Percentiles rank a stretch among this genome's conserved stretches.
Evolutionary conservation across 2,113 vertebrate genomes (phyloP).

Genomic region (Passer domesticus): DNA sequence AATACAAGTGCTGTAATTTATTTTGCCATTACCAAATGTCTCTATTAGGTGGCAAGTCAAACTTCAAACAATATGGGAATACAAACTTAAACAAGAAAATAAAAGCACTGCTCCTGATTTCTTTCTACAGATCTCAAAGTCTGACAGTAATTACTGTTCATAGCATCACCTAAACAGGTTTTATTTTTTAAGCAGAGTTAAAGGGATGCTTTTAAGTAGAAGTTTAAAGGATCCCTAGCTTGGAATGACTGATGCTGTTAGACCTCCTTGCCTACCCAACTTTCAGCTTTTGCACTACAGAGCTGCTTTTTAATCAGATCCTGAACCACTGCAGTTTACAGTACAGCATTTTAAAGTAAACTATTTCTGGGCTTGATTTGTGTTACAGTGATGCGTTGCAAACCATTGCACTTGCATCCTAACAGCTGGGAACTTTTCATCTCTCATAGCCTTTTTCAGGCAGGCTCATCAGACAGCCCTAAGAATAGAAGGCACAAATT

Average conservation of each 20-base stretch:
- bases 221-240: neutral
- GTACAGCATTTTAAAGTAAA: constrained; percentile 23
- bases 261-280: neutral
- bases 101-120: neutral
- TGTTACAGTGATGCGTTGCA: neutral
- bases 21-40: neutral
- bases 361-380: neutral
- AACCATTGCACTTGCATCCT: neutral
- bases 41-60: neutral
- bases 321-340: constrained; percentile 3
- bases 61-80: neutral
- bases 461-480: neutral
- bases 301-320: constrained; percentile 13
- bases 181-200: neutral
- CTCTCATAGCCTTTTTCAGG: neutral
- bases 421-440: neutral
- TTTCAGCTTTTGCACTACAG: neutral
- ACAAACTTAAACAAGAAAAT: neutral
- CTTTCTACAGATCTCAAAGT: neutral
- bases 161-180: neutral
- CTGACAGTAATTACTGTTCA: neutral
- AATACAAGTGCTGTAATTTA: neutral
- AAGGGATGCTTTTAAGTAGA: neutral
- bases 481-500: neutral
- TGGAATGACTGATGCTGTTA: neutral